Percentiles rank a stretch among this genome's conserved stretches.
Evolutionary conservation across 2,888 invertebrate genomes (phyloP).

Genomic region (Metopia argyrocephala): DNA sequence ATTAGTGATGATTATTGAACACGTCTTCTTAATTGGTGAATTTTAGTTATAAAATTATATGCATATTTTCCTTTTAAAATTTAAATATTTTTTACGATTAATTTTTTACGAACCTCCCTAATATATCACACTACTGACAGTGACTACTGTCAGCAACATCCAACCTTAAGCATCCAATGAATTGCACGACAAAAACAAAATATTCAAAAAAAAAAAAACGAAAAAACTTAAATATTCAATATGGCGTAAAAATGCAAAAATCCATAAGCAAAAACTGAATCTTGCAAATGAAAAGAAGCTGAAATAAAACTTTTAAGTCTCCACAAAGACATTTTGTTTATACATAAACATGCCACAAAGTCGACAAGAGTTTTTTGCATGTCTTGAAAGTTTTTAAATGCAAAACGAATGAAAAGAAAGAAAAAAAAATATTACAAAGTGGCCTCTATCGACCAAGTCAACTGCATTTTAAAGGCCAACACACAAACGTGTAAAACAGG

Average conservation of each 20-base stretch:
- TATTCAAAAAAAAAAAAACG: no score
- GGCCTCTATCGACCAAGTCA: neutral
- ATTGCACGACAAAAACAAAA: neutral
- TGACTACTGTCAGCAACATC: neutral
- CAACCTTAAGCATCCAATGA: neutral
- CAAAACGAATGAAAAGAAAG: slow-evolving; percentile 46
- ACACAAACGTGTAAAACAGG: neutral
- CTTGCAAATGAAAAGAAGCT: neutral
- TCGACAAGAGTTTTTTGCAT: slow-evolving; percentile 59
- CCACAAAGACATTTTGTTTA: slow-evolving; percentile 53
- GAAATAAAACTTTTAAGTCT: slow-evolving; percentile 22
- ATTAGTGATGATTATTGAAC: no score
- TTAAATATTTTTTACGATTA: no score
- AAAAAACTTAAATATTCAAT: slow-evolving; percentile 51
- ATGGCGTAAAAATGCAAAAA: slow-evolving; percentile 59
- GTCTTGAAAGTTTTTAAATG: slow-evolving; percentile 56
- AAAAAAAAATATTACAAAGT: slow-evolving; percentile 24
- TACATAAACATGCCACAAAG: slow-evolving; percentile 47
- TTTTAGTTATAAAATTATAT: no score
- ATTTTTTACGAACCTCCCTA: slow-evolving; percentile 14
- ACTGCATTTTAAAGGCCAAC: neutral
- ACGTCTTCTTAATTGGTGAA: no score
- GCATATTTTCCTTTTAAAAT: no score
- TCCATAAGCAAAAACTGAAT: slow-evolving; percentile 17
- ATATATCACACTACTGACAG: slow-evolving; percentile 37